phyloP scores from a whole-genome alignment of 2,113 vertebrate species.

The Lepus americanus region DNA sequence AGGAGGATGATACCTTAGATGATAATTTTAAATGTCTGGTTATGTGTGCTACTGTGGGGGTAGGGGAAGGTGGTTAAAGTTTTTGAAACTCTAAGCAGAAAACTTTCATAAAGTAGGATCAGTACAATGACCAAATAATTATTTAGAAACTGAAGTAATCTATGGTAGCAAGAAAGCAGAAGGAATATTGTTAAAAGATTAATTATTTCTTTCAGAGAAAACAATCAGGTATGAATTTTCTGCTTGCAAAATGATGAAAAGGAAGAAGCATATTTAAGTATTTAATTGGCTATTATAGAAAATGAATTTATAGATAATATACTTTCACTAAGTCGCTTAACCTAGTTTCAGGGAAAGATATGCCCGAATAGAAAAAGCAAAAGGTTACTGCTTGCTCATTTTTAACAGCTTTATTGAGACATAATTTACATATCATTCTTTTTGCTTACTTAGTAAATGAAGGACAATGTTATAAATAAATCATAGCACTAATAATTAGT shows the following conservation, averaged over 20 bases:
- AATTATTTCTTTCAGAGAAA: conserved; percentile 27
- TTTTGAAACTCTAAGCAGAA: neutral
- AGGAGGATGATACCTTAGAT: conserved; percentile 30
- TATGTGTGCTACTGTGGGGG: neutral
- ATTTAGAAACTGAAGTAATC: conserved; percentile 54
- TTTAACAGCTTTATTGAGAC: conserved; percentile 18
- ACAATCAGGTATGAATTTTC: conserved; percentile 35
- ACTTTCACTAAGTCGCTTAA: conserved; percentile 42
- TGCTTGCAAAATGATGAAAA: conserved; percentile 57
- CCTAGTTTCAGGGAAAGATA: conserved; percentile 57
- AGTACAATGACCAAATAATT: conserved; percentile 32
- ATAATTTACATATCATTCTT: conserved; percentile 21
- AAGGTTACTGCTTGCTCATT: conserved; percentile 22
- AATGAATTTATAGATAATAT: conserved; percentile 19
- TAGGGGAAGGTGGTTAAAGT: conserved; percentile 3
- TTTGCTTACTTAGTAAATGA: conserved; percentile 22
- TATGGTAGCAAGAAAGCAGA: conserved; percentile 11
- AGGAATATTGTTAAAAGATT: conserved; percentile 52
- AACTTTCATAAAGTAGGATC: conserved; percentile 39
- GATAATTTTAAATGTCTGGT: conserved; percentile 57
- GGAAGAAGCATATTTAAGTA: neutral
- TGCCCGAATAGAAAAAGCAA: neutral
- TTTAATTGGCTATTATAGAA: conserved; percentile 32
- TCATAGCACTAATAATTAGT: conserved; percentile 3
- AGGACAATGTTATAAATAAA: conserved; percentile 15